Base-by-base conservation (phyloP, 2,797 vertebrate genomes). In the Intellagama lesueurii region DNA sequence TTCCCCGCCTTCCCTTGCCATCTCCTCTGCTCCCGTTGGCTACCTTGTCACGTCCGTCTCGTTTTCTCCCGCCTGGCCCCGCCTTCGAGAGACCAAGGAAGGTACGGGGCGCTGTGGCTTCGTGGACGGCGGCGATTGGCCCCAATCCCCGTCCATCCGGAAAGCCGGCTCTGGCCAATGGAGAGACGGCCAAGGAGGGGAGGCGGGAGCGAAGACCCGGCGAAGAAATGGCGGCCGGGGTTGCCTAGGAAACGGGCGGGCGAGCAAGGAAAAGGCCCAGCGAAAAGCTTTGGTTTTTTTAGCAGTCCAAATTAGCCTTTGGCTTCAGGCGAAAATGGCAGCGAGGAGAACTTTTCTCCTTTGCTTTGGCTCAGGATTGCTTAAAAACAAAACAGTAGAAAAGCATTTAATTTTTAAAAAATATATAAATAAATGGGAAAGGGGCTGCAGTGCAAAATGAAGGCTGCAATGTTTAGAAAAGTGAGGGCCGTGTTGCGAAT, bases 111-210 rank as follows among this genome's bases (percentile, higher is more conserved):
- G 6, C 84, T 76, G 80, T 5, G 79, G 8, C 78, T 64, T 88
- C 95, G 94, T 94, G 94, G 88, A 90, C 40, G 7, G 9, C 0
- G 0, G 0, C 0, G 5, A 94, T 0, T 91, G 94, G 94, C 0
- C 0, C 0, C 0, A 0, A 0, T 0, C 0, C 0, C 60, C 81
- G 90, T 64, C 94, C 88, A 66, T 95, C 94, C 17, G 0, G 0
- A 0, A 0, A 0, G 0, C 40, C 0, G 0, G 0, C 0, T 69
- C 32, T n/a, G 85, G 0, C 94, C 93, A 95, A 90, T 95, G 0
- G 84, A 0, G 68, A 72, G 40, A n/a, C 17, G 2, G 44, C 9
- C 4, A 16, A 28, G 49, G 79, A n/a, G 60, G 81, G n/a, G 60
- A 60, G 5, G 44, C 30, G 9, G 56, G 19, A 14, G 7, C 7